phyloP scores from a whole-genome alignment of 2,888 invertebrate species.

The Cantharis rufa region DNA sequence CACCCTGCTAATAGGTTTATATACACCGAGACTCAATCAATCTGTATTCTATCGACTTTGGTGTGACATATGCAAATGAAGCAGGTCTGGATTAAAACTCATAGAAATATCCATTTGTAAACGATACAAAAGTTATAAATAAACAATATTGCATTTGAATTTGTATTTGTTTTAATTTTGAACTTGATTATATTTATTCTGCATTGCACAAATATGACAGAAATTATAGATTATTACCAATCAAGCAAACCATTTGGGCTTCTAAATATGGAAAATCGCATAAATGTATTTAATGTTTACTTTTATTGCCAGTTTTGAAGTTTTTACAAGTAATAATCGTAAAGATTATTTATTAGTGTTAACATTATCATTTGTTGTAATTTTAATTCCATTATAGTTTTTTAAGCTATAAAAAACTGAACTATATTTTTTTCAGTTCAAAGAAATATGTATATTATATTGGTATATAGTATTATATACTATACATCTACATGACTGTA shows the following conservation, averaged over 20 bases:
- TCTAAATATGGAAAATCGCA: background rate
- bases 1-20: constrained; percentile 40
- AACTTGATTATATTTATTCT: background rate
- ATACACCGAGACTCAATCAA: constrained; percentile 36
- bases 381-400: background rate
- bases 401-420: background rate
- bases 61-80: constrained; percentile 37
- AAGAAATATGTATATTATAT: too few relatives aligned
- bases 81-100: constrained; percentile 34
- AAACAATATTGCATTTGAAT: background rate
- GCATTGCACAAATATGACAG: background rate
- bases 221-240: background rate
- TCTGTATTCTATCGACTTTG: constrained; percentile 34
- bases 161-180: background rate
- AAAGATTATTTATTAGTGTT: background rate
- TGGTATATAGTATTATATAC: too few relatives aligned
- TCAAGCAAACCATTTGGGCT: background rate
- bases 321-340: background rate
- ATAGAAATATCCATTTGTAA: constrained; percentile 4
- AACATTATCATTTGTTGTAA: background rate
- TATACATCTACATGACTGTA: too few relatives aligned
- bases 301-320: background rate
- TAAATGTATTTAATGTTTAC: background rate
- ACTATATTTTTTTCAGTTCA: background rate
- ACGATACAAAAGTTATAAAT: background rate